A percentile compares a stretch with the other conserved stretches of the same genome.
phyloP scores from a whole-genome alignment of 2,797 vertebrate species.

The Antrozous pallidus region DNA sequence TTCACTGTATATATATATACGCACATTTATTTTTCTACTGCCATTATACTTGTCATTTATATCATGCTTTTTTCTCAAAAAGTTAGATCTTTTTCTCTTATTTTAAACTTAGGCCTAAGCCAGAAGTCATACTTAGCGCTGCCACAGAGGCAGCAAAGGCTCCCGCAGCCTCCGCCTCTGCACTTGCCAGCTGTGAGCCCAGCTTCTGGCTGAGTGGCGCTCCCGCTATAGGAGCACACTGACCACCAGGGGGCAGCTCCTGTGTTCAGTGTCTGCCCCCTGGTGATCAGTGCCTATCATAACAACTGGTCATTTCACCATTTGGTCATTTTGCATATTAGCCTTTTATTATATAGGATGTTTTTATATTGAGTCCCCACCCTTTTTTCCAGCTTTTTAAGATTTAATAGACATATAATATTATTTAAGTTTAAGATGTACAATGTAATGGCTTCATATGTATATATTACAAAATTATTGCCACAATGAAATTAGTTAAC shows the following conservation, averaged over 20 bases:
- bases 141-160: too few relatives aligned
- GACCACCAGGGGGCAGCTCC: too few relatives aligned
- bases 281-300: too few relatives aligned
- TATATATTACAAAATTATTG: background rate
- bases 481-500: background rate
- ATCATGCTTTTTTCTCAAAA: background rate
- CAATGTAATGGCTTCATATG: background rate
- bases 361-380: background rate
- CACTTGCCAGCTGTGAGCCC: too few relatives aligned
- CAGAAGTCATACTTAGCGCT: too few relatives aligned
- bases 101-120: background rate
- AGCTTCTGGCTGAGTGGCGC: too few relatives aligned
- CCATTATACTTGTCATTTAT: background rate
- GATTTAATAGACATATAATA: background rate
- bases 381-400: background rate
- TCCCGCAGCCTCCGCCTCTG: too few relatives aligned
- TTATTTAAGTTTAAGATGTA: background rate
- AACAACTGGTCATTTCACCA: too few relatives aligned
- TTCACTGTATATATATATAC: background rate
- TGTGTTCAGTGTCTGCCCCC: too few relatives aligned
- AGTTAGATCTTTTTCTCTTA: background rate
- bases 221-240: too few relatives aligned
- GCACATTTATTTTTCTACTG: background rate
- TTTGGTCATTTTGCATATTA: too few relatives aligned
- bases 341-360: background rate